These are phyloP conservation scores for Ichneumon xanthorius DNA, from an alignment of 2,888 invertebrate species.

Conservation along the genomic window DNA sequence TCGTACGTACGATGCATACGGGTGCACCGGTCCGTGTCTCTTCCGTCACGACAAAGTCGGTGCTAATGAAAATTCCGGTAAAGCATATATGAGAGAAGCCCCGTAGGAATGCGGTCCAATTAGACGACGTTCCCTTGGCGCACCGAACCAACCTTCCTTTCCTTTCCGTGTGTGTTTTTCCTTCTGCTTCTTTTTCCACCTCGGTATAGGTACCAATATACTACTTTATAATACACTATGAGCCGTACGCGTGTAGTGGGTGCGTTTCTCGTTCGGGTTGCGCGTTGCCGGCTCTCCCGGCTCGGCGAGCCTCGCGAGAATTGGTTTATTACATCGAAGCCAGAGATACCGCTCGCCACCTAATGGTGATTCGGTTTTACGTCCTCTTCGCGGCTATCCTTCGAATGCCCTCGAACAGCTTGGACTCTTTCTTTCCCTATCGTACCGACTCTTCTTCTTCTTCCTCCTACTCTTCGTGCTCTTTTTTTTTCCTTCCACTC, in stretches of 20 bases:
- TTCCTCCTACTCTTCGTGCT: not conserved
- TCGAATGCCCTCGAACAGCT: constrained; percentile 37
- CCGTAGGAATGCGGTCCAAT: constrained; percentile 82
- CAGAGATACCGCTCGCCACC: constrained; percentile 72
- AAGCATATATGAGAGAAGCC: constrained; percentile 73
- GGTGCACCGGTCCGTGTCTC: constrained; percentile 67
- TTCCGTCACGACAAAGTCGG: constrained; percentile 80
- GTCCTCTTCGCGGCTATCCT: constrained; percentile 50
- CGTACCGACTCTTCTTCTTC: not conserved
- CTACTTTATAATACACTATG: constrained; percentile 20
- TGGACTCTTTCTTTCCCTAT: constrained; percentile 44
- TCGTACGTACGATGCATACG: constrained; percentile 60
- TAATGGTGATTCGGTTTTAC: constrained; percentile 75
- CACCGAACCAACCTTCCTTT: constrained; percentile 11
- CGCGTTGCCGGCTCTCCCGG: constrained; percentile 24
- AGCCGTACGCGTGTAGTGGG: constrained; percentile 38
- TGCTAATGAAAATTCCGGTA: constrained; percentile 82
- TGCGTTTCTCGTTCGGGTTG: constrained; percentile 37
- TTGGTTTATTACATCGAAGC: constrained; percentile 80
- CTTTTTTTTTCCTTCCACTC: not conserved
- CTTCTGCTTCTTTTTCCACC: constrained; percentile 18
- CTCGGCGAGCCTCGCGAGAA: constrained; percentile 69
- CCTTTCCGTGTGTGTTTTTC: not conserved
- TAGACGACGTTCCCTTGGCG: constrained; percentile 76
- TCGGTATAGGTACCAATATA: constrained; percentile 30